phyloP scores from a whole-genome alignment of 2,113 vertebrate species.

The Helogale parvula region DNA sequence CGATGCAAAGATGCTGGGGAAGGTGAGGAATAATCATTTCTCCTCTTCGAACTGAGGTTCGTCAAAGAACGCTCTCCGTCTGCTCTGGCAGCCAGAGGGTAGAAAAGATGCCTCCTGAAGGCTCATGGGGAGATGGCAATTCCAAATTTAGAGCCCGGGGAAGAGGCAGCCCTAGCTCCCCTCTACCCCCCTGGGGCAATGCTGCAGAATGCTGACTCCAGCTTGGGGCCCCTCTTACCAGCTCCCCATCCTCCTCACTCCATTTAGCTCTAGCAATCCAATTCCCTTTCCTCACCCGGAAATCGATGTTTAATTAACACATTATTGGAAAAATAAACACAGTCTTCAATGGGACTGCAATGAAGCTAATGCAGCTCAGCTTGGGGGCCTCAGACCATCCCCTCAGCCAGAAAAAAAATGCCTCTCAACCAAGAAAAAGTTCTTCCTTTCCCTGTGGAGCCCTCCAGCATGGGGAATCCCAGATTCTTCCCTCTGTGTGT shows the following conservation, averaged over 20 bases:
- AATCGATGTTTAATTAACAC: constrained; percentile 90
- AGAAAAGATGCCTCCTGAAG: not conserved
- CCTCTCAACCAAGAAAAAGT: constrained; percentile 31
- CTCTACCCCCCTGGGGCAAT: constrained; percentile 53
- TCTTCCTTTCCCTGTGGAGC: not conserved
- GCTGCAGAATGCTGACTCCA: constrained; percentile 79
- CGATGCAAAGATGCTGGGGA: not conserved
- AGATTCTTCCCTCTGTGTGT: not conserved
- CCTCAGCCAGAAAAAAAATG: not conserved
- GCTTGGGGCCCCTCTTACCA: constrained; percentile 73
- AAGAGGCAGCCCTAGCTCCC: not conserved
- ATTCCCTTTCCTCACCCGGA: constrained; percentile 84
- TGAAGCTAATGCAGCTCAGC: constrained; percentile 77
- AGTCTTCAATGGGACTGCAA: constrained; percentile 82
- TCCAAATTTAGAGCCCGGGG: constrained; percentile 2
- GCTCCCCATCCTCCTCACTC: constrained; percentile 81
- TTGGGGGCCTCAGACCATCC: constrained; percentile 69
- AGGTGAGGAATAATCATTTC: not conserved
- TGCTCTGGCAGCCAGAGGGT: not conserved
- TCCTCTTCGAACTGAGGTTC: not conserved
- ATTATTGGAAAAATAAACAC: constrained; percentile 83
- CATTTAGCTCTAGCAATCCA: constrained; percentile 85
- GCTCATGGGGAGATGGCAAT: not conserved
- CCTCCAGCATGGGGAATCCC: not conserved
- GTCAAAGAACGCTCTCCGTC: not conserved